These are phyloP conservation scores for Samia ricini DNA, from an alignment of 1,140 invertebrate species.

Conservation along the genomic window DNA sequence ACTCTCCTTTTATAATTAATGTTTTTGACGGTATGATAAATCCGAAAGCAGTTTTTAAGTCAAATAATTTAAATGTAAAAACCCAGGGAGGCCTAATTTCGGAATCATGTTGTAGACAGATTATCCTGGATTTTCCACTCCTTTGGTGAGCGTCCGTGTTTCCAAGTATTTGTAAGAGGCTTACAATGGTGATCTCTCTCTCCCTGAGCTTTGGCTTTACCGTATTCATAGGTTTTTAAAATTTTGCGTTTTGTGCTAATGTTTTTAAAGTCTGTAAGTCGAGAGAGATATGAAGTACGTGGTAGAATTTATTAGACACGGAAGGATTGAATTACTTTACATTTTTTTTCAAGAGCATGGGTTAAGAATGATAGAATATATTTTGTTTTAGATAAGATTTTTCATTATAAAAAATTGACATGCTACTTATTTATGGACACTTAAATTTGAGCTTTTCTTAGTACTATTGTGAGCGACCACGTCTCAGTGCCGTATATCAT, in stretches of 20 bases:
- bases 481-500: too few species aligned
- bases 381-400: too few species aligned
- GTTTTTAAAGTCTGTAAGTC: neutral
- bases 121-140: slow-evolving; percentile 53
- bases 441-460: too few species aligned
- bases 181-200: slow-evolving; percentile 45
- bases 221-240: neutral
- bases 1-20: too few species aligned
- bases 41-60: neutral
- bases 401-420: too few species aligned
- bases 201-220: slow-evolving; percentile 18
- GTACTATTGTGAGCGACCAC: too few species aligned
- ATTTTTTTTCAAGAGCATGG: too few species aligned
- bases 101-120: slow-evolving; percentile 51
- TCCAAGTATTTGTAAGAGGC: slow-evolving; percentile 49
- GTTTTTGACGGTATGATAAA: neutral
- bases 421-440: too few species aligned
- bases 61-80: slow-evolving; percentile 45
- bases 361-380: too few species aligned
- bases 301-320: neutral
- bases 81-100: slow-evolving; percentile 42
- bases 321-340: neutral
- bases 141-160: slow-evolving; percentile 32
- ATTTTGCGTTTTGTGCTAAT: neutral
- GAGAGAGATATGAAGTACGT: too few species aligned